phyloP scores from a whole-genome alignment of 2,888 invertebrate genomes.

The Tipula confusa region DNA sequence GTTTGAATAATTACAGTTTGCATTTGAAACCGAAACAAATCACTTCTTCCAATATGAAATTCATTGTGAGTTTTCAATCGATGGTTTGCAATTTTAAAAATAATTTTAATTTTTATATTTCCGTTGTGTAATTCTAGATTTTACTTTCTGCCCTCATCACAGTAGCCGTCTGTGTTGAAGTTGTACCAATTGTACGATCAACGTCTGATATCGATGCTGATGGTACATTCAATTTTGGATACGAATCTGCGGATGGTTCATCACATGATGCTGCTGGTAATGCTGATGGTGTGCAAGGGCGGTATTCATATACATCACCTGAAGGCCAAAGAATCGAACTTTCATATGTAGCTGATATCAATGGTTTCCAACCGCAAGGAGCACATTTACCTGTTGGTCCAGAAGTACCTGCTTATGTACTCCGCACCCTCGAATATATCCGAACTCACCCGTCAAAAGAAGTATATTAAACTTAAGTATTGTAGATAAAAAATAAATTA shows the following conservation, averaged over 20 bases:
- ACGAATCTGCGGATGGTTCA: neutral
- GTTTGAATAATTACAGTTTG: neutral
- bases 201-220: neutral
- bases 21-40: neutral
- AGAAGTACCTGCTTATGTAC: neutral
- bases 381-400: neutral
- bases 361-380: constrained; percentile 14
- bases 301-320: neutral
- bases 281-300: neutral
- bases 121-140: neutral
- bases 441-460: constrained; percentile 29
- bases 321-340: constrained; percentile 15
- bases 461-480: neutral
- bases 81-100: neutral
- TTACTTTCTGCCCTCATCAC: neutral
- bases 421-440: constrained; percentile 30
- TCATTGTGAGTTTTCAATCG: neutral
- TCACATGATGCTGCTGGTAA: neutral
- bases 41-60: neutral
- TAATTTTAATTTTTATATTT: neutral
- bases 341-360: neutral
- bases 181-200: neutral
- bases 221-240: neutral
- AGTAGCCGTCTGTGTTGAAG: neutral
- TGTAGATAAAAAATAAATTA: neutral